Percentiles rank a stretch among this genome's conserved stretches.
Conservation (phyloP, 2,113 vertebrate species). For the Phylloscopus whistleri region DNA sequence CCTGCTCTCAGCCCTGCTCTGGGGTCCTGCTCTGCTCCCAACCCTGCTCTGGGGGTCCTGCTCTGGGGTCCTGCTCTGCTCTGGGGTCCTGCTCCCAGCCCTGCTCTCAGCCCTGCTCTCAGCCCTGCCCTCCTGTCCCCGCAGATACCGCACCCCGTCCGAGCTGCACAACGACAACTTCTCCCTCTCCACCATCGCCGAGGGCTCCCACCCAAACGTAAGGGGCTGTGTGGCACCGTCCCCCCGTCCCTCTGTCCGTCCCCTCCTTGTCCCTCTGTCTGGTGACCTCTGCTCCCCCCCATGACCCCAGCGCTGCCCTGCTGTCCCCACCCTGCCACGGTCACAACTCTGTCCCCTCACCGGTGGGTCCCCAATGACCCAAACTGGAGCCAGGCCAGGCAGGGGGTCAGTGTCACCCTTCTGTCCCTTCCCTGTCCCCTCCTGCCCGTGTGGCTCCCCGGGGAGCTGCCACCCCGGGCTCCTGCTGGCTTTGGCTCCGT, state of each 20-base stretch:
- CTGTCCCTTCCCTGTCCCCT: not conserved
- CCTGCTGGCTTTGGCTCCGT: fast-evolving
- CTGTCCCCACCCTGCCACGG: fast-evolving
- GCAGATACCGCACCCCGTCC: conserved; percentile 93
- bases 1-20: not conserved
- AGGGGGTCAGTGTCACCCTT: not conserved
- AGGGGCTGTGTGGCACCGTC: conserved; percentile 82
- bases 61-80: not conserved
- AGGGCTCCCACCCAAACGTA: conserved; percentile 99
- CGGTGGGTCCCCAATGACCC: not conserved
- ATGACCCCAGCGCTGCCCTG: fast-evolving
- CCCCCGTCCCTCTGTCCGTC: conserved; percentile 74
- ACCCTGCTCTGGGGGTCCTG: no score
- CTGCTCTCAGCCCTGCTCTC: not conserved
- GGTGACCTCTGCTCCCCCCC: conserved; percentile 62
- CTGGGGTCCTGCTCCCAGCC: not conserved
- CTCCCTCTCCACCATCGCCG: conserved; percentile 98
- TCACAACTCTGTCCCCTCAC: not conserved
- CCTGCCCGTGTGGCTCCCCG: fast-evolving
- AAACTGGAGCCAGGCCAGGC: not conserved
- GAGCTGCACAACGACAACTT: conserved; percentile 99
- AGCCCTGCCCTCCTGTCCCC: not conserved
- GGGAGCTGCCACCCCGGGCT: not conserved
- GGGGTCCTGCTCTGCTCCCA: not conserved
- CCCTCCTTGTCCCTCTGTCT: conserved; percentile 87